A percentile compares a stretch with the other conserved stretches of the same genome.
Conservation (phyloP, 1,140 invertebrate genomes). For the Megalopta genalis region DNA sequence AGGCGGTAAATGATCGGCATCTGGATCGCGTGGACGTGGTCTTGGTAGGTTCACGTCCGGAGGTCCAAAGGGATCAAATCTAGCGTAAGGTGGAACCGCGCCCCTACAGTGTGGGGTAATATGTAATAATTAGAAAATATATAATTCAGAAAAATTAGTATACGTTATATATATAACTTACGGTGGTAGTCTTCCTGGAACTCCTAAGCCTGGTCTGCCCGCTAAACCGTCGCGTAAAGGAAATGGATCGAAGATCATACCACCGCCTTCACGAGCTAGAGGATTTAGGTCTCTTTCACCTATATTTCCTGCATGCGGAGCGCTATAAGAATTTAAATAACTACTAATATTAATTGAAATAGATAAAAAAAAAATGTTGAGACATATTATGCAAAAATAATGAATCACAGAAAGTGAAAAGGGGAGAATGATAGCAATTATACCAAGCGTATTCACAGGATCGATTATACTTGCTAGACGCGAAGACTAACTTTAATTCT, state of each 20-base stretch:
- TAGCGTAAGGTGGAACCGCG: conserved; percentile 86
- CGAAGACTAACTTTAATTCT: background rate
- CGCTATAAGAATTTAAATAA: conserved; percentile 44
- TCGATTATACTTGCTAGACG: conserved; percentile 6
- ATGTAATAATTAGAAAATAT: too few relatives aligned
- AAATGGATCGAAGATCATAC: conserved; percentile 89
- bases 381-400: too few relatives aligned
- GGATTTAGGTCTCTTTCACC: conserved; percentile 89
- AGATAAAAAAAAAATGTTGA: too few relatives aligned
- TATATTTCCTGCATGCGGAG: conserved; percentile 75
- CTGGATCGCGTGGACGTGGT: conserved; percentile 79
- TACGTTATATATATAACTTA: conserved; percentile 64
- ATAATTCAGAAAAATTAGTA: background rate
- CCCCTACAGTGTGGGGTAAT: conserved; percentile 79
- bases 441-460: too few relatives aligned
- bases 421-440: too few relatives aligned
- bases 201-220: conserved; percentile 76
- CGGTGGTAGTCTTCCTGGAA: conserved; percentile 82
- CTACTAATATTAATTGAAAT: too few relatives aligned
- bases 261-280: conserved; percentile 80
- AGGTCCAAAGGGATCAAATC: conserved; percentile 91
- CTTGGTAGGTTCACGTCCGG: conserved; percentile 78
- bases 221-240: conserved; percentile 43
- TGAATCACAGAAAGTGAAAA: too few relatives aligned
- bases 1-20: conserved; percentile 88